Conservation (phyloP, 2,113 vertebrate species). For the Thalassarche chlororhynchos region DNA sequence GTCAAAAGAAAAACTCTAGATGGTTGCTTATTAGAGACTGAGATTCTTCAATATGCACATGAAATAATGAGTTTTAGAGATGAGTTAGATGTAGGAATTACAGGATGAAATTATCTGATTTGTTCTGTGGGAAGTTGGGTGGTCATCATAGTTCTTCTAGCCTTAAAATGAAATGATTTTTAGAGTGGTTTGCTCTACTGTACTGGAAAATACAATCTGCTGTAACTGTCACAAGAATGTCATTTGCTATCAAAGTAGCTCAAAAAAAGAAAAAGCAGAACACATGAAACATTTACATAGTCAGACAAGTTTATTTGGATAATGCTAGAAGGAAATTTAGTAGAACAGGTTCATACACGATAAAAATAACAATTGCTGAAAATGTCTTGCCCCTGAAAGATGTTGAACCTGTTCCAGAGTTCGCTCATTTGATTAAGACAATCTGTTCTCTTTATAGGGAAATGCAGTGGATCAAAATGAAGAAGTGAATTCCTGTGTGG, state of each 20-base stretch:
- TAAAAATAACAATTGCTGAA: conserved; percentile 21
- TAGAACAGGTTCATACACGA: neutral
- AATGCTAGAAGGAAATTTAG: neutral
- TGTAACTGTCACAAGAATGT: neutral
- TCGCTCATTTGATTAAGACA: neutral
- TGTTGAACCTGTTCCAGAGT: neutral
- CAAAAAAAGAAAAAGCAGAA: neutral
- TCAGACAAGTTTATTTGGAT: conserved; percentile 1
- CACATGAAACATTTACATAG: neutral
- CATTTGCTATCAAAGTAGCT: neutral
- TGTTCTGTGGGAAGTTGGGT: neutral
- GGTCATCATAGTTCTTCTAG: neutral
- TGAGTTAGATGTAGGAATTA: neutral
- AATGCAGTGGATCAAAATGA: neutral
- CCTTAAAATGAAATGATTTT: neutral
- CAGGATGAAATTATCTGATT: neutral
- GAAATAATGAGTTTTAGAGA: neutral
- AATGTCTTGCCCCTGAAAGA: neutral
- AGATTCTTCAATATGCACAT: neutral
- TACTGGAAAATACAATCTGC: conserved; percentile 34
- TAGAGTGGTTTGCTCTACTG: neutral
- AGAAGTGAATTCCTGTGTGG: neutral
- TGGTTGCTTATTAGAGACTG: neutral
- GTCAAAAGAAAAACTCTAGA: neutral
- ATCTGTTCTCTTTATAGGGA: neutral